Evolutionary conservation across 2,113 vertebrate species (phyloP).

Genomic region (Pandion haliaetus): DNA sequence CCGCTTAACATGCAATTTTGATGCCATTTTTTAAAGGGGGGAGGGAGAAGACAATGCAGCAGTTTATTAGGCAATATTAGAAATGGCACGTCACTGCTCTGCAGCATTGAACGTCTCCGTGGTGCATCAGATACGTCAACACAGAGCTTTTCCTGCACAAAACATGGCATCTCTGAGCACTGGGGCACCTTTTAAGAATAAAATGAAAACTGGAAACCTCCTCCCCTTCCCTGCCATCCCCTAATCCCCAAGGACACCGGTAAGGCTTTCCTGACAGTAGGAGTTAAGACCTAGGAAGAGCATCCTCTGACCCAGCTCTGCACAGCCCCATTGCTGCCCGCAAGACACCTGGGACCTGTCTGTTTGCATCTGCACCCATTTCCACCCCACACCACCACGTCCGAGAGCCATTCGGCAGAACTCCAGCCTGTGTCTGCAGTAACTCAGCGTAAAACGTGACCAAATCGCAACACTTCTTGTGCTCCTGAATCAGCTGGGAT

Average conservation of each 20-base stretch:
- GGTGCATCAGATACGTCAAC: not conserved
- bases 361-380: not conserved
- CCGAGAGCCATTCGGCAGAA: not conserved
- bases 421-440: not conserved
- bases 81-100: not conserved
- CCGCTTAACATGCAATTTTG: not conserved
- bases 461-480: fast-evolving
- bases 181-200: not conserved
- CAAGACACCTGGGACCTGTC: not conserved
- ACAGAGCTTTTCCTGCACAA: not conserved
- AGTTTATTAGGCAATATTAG: not conserved
- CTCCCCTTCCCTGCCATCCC: not conserved
- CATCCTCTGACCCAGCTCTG: not conserved
- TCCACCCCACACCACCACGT: not conserved
- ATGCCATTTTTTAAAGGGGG: not conserved
- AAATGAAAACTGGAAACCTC: not conserved
- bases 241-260: fast-evolving
- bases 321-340: not conserved
- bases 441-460: fast-evolving
- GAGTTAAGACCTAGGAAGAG: not conserved
- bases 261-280: not conserved
- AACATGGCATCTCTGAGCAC: not conserved
- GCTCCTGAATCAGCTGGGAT: not conserved
- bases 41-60: not conserved
- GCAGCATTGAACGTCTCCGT: not conserved